These are phyloP conservation scores for Terrapene triunguis DNA, from an alignment of 2,113 vertebrate genomes.

Conservation along the genomic window DNA sequence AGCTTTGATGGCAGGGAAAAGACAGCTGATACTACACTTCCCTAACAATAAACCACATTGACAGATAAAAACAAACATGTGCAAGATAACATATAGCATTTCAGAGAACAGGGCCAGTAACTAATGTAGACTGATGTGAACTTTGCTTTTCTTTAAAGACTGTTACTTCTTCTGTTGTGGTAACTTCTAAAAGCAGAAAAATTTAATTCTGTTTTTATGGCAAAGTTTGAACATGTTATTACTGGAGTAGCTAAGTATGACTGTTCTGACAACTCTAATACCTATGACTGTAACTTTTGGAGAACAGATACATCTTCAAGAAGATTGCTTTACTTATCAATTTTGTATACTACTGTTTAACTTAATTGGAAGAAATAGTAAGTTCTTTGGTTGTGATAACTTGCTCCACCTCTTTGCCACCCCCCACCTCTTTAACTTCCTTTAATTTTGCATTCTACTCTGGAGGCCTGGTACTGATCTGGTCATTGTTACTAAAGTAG, in stretches of 20 bases:
- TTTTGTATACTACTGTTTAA: background rate
- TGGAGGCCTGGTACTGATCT: background rate
- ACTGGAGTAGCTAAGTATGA: background rate
- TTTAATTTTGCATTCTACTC: background rate
- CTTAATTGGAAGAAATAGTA: background rate
- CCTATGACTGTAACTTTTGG: background rate
- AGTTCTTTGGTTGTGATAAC: background rate
- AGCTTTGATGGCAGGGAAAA: constrained; percentile 78
- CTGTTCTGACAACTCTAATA: background rate
- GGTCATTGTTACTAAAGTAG: fast-evolving
- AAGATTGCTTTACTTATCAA: background rate
- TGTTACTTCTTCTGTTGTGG: constrained; percentile 45
- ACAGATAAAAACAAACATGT: constrained; percentile 86
- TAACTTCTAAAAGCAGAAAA: constrained; percentile 41
- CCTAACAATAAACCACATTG: constrained; percentile 84
- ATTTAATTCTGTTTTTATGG: background rate
- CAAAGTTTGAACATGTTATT: background rate
- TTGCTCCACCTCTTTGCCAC: background rate
- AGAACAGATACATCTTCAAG: background rate
- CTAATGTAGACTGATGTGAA: constrained; percentile 24
- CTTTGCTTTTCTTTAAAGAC: constrained; percentile 38
- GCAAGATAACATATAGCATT: constrained; percentile 72
- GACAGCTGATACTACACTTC: constrained; percentile 82
- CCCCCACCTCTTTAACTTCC: background rate
- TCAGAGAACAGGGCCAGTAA: constrained; percentile 72